Conservation (phyloP, 2,888 invertebrate genomes). For the Nezara viridula region DNA sequence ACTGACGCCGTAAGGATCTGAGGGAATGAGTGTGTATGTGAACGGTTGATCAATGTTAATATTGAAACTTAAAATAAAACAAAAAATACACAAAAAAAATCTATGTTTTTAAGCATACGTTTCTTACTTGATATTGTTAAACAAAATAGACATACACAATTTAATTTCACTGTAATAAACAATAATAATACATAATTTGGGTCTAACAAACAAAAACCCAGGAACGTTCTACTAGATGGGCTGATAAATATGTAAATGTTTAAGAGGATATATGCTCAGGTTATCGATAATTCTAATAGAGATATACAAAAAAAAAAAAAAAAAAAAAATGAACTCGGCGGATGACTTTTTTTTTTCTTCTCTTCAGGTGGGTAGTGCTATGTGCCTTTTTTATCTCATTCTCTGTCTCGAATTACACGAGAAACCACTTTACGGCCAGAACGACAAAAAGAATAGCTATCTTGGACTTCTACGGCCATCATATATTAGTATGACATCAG, state of each 20-base stretch:
- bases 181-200: not conserved
- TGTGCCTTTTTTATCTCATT: slow-evolving; percentile 30
- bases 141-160: not conserved
- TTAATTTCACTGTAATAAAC: not conserved
- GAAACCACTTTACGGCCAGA: slow-evolving; percentile 37
- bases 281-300: slow-evolving; percentile 40
- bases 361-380: slow-evolving; percentile 19
- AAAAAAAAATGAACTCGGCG: not conserved
- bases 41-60: no score
- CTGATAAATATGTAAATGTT: slow-evolving; percentile 30
- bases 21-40: no score
- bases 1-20: no score
- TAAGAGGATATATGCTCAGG: slow-evolving; percentile 20
- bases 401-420: slow-evolving; percentile 46
- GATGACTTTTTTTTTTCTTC: slow-evolving; percentile 21
- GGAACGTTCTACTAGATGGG: not conserved
- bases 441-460: slow-evolving; percentile 34
- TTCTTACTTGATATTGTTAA: not conserved
- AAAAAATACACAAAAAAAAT: no score
- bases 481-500: slow-evolving; percentile 22
- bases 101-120: not conserved
- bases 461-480: slow-evolving; percentile 21
- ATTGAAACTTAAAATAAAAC: no score
- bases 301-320: slow-evolving; percentile 39
- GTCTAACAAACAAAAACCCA: not conserved